Evolutionary conservation across 2,888 invertebrate genomes (phyloP).

Genomic region (Pomacea canaliculata): DNA sequence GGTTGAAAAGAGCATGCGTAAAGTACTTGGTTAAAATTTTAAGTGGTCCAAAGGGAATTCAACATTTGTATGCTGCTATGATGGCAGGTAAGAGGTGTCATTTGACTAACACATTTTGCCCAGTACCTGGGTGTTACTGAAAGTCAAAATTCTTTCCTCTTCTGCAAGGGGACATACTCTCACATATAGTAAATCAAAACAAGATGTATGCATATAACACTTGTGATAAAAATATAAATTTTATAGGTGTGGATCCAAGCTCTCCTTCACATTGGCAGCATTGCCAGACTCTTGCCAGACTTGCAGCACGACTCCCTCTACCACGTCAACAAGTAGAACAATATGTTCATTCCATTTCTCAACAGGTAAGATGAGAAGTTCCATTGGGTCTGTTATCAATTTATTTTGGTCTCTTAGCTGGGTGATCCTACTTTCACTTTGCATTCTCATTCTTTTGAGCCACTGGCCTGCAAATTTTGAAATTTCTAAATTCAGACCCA

Average conservation of each 20-base stretch:
- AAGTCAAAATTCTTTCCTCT: background rate
- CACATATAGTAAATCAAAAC: too few relatives aligned
- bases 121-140: too few relatives aligned
- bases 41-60: slow-evolving; percentile 76
- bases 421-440: too few relatives aligned
- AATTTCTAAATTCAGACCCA: too few relatives aligned
- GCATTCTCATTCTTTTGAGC: too few relatives aligned
- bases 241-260: slow-evolving; percentile 7
- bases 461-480: too few relatives aligned
- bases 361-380: slow-evolving; percentile 51
- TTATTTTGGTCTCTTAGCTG: too few relatives aligned
- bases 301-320: slow-evolving; percentile 73
- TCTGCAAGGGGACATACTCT: too few relatives aligned
- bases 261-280: slow-evolving; percentile 75
- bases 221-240: background rate
- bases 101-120: too few relatives aligned
- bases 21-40: slow-evolving; percentile 76
- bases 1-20: slow-evolving; percentile 75
- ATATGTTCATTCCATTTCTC: slow-evolving; percentile 55
- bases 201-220: too few relatives aligned
- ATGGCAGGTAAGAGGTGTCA: slow-evolving; percentile 1
- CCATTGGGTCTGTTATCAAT: too few relatives aligned
- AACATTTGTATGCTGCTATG: slow-evolving; percentile 77
- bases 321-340: slow-evolving; percentile 43
- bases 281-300: slow-evolving; percentile 77